phyloP scores from a whole-genome alignment of 2,888 invertebrate species.

The Oscheius sp. region DNA sequence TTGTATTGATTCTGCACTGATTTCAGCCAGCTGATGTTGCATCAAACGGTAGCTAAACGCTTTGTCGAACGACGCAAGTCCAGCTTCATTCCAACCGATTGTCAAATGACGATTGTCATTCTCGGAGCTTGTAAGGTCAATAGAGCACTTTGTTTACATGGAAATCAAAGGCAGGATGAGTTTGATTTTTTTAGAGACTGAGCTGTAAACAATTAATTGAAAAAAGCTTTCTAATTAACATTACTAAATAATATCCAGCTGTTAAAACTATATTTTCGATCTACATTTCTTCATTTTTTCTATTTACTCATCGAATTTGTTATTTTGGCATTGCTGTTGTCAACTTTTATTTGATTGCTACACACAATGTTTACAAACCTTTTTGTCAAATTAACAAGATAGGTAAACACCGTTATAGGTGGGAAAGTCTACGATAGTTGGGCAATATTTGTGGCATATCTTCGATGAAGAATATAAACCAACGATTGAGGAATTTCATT shows the following conservation, averaged over 20 bases:
- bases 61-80: slow-evolving; percentile 17
- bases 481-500: slow-evolving; percentile 70
- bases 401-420: slow-evolving; percentile 46
- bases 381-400: background rate
- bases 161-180: no score
- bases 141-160: background rate
- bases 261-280: no score
- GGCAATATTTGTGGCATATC: slow-evolving; percentile 66
- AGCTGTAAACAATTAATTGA: no score
- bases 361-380: no score
- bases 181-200: no score
- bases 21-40: no score
- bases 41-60: slow-evolving; percentile 18
- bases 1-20: background rate
- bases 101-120: slow-evolving; percentile 18
- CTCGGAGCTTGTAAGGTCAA: slow-evolving; percentile 10
- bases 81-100: slow-evolving; percentile 16
- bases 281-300: no score
- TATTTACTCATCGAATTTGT: no score
- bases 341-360: no score
- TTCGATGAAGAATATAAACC: slow-evolving; percentile 65
- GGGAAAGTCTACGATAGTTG: slow-evolving; percentile 67
- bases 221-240: no score
- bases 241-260: no score
- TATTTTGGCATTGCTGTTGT: no score